phyloP scores from a whole-genome alignment of 2,113 vertebrate species.

The Sitta europaea region DNA sequence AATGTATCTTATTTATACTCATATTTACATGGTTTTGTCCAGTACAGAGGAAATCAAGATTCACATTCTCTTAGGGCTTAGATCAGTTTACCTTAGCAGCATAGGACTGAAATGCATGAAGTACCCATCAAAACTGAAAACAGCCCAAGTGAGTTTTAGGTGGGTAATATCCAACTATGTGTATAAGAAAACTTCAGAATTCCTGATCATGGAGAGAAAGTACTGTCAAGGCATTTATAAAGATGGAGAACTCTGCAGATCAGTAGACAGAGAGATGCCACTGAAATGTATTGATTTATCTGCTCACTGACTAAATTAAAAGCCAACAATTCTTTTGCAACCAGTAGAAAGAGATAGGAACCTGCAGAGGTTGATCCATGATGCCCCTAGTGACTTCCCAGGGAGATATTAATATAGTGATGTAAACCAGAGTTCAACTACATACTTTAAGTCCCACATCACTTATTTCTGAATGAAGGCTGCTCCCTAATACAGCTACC shows the following conservation, averaged over 20 bases:
- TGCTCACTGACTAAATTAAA: not conserved
- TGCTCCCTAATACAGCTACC: not conserved
- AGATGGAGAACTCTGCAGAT: not conserved
- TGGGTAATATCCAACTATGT: not conserved
- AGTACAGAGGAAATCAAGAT: not conserved
- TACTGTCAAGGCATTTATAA: not conserved
- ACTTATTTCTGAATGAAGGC: not conserved
- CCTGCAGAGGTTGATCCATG: not conserved
- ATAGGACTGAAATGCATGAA: not conserved
- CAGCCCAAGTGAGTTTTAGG: not conserved
- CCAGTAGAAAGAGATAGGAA: not conserved
- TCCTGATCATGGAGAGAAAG: not conserved
- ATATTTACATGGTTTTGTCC: not conserved
- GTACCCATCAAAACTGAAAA: not conserved
- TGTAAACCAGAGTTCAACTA: not conserved
- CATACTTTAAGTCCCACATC: rapidly evolving
- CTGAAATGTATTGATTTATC: not conserved
- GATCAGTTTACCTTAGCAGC: not conserved
- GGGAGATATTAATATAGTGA: not conserved
- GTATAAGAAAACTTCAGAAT: not conserved
- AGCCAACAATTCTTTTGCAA: not conserved
- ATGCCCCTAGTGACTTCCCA: not conserved
- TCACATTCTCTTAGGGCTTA: not conserved
- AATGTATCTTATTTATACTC: not conserved
- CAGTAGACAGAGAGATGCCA: not conserved